phyloP scores from a whole-genome alignment of 2,113 vertebrate species.

The Phaethornis superciliosus region DNA sequence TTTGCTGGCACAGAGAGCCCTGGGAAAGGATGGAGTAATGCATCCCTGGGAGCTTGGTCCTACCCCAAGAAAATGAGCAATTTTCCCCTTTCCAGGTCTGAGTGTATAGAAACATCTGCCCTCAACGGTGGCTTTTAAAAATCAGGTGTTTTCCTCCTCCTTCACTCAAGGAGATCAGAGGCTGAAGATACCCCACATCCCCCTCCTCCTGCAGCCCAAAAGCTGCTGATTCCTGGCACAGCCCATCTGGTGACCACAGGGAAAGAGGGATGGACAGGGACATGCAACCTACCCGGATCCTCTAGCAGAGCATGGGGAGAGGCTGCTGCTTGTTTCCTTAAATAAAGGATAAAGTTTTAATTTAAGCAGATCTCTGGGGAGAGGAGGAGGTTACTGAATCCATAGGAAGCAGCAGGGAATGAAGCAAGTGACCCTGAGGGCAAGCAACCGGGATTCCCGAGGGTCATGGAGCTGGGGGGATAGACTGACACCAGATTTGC shows the following conservation, averaged over 20 bases:
- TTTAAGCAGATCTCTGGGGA: conserved; percentile 44
- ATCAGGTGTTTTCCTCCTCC: background rate
- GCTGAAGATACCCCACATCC: background rate
- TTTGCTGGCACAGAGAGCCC: background rate
- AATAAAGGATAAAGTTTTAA: conserved; percentile 51
- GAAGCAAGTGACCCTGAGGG: conserved; percentile 1
- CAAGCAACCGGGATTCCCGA: background rate
- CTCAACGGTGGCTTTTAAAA: background rate
- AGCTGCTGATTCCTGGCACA: background rate
- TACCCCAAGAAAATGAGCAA: background rate
- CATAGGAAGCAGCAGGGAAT: conserved; percentile 31
- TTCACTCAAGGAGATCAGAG: background rate
- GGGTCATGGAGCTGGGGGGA: conserved; percentile 3
- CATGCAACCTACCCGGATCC: background rate
- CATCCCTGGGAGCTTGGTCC: background rate
- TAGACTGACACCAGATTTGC: background rate
- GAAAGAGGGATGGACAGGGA: background rate
- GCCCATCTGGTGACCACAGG: background rate
- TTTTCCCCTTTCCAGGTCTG: background rate
- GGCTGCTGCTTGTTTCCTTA: background rate
- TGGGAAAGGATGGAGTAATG: accelerated
- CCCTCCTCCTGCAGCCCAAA: background rate
- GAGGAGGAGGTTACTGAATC: conserved; percentile 45
- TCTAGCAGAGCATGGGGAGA: background rate
- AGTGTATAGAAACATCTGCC: background rate